A percentile compares a stretch with the other conserved stretches of the same genome.
Conservation (phyloP, 2,113 vertebrate genomes). For the Nycticebus coucang region DNA sequence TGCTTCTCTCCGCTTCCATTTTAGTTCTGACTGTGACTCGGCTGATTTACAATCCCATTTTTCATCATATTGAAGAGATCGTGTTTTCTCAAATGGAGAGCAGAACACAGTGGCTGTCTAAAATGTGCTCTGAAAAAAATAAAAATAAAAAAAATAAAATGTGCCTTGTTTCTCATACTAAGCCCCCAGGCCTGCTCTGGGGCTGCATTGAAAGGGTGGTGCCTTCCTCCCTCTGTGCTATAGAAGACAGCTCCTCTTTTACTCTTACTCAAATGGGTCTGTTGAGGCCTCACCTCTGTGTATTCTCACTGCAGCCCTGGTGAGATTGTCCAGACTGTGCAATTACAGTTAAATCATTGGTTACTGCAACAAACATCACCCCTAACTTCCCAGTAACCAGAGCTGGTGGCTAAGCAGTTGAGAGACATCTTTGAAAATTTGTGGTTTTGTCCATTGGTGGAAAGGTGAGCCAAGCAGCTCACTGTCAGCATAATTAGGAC, state of each 20-base stretch:
- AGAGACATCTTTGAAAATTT: background rate
- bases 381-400: background rate
- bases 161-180: background rate
- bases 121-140: background rate
- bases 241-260: background rate
- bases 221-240: background rate
- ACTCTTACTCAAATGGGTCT: background rate
- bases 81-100: background rate
- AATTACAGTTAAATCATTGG: background rate
- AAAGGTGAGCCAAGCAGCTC: background rate
- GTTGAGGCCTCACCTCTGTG: background rate
- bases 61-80: background rate
- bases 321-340: background rate
- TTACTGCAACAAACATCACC: no score
- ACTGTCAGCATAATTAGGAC: background rate
- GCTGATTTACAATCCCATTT: background rate
- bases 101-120: background rate
- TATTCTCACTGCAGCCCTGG: no score
- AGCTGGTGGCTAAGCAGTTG: background rate
- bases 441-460: background rate
- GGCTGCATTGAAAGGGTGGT: background rate
- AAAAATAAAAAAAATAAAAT: no score
- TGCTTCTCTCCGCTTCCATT: background rate
- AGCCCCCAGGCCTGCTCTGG: fast-evolving
- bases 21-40: background rate